These are phyloP conservation scores for Muntiacus reevesi DNA, from an alignment of 2,113 vertebrate genomes.

Conservation along the genomic window DNA sequence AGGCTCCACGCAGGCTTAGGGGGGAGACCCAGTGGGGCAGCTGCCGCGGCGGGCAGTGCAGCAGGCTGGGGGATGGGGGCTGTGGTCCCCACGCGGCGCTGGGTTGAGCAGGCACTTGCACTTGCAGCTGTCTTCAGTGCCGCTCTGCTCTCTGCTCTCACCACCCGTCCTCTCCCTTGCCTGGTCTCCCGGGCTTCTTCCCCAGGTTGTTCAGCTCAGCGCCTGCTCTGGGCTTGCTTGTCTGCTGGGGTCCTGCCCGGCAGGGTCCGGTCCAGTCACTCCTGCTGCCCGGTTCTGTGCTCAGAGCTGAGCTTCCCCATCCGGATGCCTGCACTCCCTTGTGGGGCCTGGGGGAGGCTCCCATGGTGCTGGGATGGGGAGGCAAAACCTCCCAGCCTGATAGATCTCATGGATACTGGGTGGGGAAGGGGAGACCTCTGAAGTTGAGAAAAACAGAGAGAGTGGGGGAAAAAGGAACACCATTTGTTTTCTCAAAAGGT, in stretches of 20 bases:
- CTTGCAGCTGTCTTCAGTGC: neutral
- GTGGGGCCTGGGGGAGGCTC: neutral
- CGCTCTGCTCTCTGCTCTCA: neutral
- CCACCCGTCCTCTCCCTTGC: neutral
- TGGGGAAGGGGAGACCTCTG: accelerated
- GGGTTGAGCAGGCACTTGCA: neutral
- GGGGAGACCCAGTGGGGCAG: neutral
- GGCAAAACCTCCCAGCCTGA: neutral
- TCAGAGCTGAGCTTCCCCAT: neutral
- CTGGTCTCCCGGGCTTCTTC: accelerated
- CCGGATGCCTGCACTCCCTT: neutral
- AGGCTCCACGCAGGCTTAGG: neutral
- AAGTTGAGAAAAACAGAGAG: neutral
- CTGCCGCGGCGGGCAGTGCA: accelerated
- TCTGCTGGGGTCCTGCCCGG: neutral
- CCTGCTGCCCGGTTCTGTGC: neutral
- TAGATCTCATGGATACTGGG: neutral
- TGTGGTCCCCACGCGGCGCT: accelerated
- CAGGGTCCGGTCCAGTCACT: neutral
- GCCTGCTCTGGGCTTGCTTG: accelerated
- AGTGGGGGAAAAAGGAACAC: neutral
- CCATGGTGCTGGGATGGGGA: accelerated
- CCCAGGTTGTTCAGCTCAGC: neutral
- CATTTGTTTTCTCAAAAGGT: neutral
- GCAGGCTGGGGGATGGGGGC: neutral